Base-by-base conservation (phyloP, 2,797 vertebrate species). In the Coregonus suidteri region DNA sequence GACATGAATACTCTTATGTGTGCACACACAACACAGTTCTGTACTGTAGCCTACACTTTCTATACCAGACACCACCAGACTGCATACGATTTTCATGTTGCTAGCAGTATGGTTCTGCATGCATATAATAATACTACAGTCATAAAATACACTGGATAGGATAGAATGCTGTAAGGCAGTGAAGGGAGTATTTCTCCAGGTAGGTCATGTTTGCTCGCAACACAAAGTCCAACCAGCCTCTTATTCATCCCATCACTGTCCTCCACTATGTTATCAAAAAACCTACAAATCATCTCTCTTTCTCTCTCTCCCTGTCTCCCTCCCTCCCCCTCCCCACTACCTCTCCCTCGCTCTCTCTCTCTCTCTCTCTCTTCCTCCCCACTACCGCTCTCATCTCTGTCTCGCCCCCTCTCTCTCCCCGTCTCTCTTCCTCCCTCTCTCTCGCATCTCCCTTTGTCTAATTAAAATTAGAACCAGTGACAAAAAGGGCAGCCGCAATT, bases 391-490 rank as follows among this genome's bases (percentile, higher is more conserved):
- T 18, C 53, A 54, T 54, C 16, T 54, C 16, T 54, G 1, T 56
- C 53, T 56, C 53, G 3, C 15, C 18, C 53, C 18, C 53, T 56
- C 53, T 56, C 3, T 56, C 41, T 47, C 41, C 9, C 35, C 25
- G 25, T 25, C 25, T 25, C 25, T 25, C 25, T 25, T 25, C 25
- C 25, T 5, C 7, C 41, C 41, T 9, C 41, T 41, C 37, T 56
- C 53, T 35, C 30, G 1, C 14, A 54, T 73, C 52, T 73, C 52
- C 16, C 9, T 51, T 62, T 79, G 82, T 86, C 84, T 88, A 87
- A 89, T 91, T 88, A 89, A 89, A 91, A 81, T 15, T 88, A 80
- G 79, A 85, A 78, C 77, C 82, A 35, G 80, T 71, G 78, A 83
- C 82, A 80, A 76, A 85, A 76, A 82, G 73, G 62, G 78, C 18